Evolutionary conservation across 2,888 invertebrate genomes (phyloP), one percentile per base, ranked within the genome.

Genomic region (Drosophila phalerata): DNA sequence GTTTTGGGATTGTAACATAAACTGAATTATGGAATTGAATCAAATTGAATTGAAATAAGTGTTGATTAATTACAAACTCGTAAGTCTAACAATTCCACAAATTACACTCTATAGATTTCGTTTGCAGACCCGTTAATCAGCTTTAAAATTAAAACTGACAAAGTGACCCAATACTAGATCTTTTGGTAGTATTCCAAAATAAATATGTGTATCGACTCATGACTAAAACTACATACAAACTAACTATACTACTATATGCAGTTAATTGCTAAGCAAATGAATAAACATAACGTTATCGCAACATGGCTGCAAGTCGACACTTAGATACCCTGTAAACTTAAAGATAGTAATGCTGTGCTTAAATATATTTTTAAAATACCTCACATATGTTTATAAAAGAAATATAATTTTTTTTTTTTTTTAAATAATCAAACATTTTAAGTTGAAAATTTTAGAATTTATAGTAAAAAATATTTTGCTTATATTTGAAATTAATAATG

Each of bases 191-290:
- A 45, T 37, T 45, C 53, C 73, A 61, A 66, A 56, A 73, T n/a
- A 10, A 48, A 69, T 45, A 37, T 34, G 32, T 13, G 11, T 63
- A 2, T 47, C 25, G 22, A 15, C 56, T 22, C 32, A 43, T 43
- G 34, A 25, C 43, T 25, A 34, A 45, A 43, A 40, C 34, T 49
- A 19, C 37, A 51, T 51, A 38, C 30, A 10, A 13, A 19, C 11
- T 53, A 28, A 22, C 43, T 17, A 25, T 28, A 28, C 13, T 38
- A 37, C n/a, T 37, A 65, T 65, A 65, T 51, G 52, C 64, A 56
- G 68, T 84, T 81, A 87, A 87, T 87, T 81, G 69, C 74, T 77
- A 63, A 67, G 85, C 82, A 84, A 87, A 81, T 81, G 85, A 68
- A 85, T 84, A 87, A 81, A 84, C 67, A 87, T 81, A 71, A 63